Evolutionary conservation across 1,140 invertebrate genomes (phyloP).

Genomic region (Leptoteleia sp.): DNA sequence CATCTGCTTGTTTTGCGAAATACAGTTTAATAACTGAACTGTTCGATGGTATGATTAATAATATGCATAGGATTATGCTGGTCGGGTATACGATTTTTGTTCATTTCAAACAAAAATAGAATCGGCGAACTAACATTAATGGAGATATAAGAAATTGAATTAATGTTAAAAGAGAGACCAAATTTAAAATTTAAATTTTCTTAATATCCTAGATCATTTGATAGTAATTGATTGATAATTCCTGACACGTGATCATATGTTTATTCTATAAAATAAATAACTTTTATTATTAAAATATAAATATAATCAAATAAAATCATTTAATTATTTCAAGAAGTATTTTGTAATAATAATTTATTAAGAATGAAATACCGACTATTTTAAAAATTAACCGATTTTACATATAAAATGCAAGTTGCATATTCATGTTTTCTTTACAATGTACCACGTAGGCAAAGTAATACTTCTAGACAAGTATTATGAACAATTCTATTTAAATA

Average conservation of each 20-base stretch:
- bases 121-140: background rate
- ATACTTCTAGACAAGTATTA: background rate
- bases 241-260: too few relatives aligned
- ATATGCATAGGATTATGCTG: slow-evolving; percentile 43
- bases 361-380: too few relatives aligned
- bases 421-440: background rate
- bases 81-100: slow-evolving; percentile 31
- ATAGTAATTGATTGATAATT: too few relatives aligned
- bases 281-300: too few relatives aligned
- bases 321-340: too few relatives aligned
- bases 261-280: too few relatives aligned
- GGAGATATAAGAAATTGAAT: slow-evolving; percentile 2
- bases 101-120: slow-evolving; percentile 7
- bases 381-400: too few relatives aligned
- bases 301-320: too few relatives aligned
- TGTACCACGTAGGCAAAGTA: background rate
- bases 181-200: background rate
- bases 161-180: background rate
- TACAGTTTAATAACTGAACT: slow-evolving; percentile 39
- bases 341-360: too few relatives aligned
- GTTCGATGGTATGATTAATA: slow-evolving; percentile 39
- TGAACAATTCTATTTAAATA: background rate
- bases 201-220: too few relatives aligned
- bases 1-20: slow-evolving; percentile 50
- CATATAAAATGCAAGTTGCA: background rate